Evolutionary conservation across 2,113 vertebrate species (phyloP).

Genomic region (Sinocyclocheilus maitianheensis): DNA sequence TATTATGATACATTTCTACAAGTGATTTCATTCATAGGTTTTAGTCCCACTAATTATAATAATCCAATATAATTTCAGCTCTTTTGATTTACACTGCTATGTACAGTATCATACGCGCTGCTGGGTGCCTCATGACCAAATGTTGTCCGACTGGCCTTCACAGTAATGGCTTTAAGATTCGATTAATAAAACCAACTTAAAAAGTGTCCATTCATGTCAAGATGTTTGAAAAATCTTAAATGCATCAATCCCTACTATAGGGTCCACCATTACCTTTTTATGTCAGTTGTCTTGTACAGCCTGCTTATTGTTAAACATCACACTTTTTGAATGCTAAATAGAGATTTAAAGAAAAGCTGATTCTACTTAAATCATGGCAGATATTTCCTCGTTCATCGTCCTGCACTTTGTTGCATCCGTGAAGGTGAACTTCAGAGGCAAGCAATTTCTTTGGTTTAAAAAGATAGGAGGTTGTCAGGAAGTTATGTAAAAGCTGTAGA

Average conservation of each 20-base stretch:
- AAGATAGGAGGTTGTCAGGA: neutral
- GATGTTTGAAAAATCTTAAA: neutral
- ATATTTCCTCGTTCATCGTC: neutral
- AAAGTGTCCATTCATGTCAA: neutral
- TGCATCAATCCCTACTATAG: neutral
- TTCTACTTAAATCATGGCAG: constrained; percentile 4
- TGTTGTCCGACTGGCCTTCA: neutral
- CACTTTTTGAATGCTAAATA: neutral
- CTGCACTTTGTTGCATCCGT: neutral
- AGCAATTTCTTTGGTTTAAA: constrained; percentile 13
- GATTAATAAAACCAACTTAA: constrained; percentile 9
- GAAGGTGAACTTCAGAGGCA: neutral
- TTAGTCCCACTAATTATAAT: constrained; percentile 8
- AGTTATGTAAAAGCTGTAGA: neutral
- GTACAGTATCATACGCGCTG: constrained; percentile 17
- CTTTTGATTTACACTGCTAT: constrained; percentile 2
- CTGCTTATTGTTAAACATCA: neutral
- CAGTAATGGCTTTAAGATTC: neutral
- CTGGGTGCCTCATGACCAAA: constrained; percentile 35
- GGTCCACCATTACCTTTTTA: neutral
- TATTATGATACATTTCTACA: constrained; percentile 17
- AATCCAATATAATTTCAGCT: neutral
- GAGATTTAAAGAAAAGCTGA: neutral
- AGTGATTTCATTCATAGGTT: neutral
- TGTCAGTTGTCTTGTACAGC: neutral